These are phyloP conservation scores for Leucozona laternaria DNA, from an alignment of 2,888 invertebrate genomes.

Conservation along the genomic window DNA sequence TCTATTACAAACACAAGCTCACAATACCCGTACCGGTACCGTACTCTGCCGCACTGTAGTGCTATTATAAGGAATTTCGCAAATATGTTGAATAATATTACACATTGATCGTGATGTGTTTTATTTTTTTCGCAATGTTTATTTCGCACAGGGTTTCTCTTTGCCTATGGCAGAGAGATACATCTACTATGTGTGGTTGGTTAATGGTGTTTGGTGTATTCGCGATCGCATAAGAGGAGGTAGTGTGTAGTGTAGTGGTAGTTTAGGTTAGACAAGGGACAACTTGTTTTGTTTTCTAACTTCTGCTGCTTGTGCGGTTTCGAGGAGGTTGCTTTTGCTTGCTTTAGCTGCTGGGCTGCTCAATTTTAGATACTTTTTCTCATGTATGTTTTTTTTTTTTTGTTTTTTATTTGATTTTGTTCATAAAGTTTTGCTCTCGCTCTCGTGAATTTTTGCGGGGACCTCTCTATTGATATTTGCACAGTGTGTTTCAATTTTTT, in stretches of 20 bases:
- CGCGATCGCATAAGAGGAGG: conserved; percentile 43
- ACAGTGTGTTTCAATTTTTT: conserved; percentile 59
- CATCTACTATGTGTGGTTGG: conserved; percentile 17
- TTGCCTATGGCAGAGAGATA: conserved; percentile 44
- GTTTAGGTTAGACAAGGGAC: conserved; percentile 75
- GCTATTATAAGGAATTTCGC: conserved; percentile 74
- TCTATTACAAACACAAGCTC: conserved; percentile 68
- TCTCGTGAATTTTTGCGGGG: conserved; percentile 71
- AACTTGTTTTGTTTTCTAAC: conserved; percentile 73
- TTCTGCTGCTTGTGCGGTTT: conserved; percentile 64
- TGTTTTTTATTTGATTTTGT: conserved; percentile 14
- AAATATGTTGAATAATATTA: conserved; percentile 75
- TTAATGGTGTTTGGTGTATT: conserved; percentile 46
- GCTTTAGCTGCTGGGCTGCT: conserved; percentile 36
- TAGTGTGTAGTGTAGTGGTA: too few relatives aligned
- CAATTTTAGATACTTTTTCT: conserved; percentile 71
- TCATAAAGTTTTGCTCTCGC: conserved; percentile 71
- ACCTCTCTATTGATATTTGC: conserved; percentile 75
- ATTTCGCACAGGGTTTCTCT: conserved; percentile 66
- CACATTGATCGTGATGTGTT: conserved; percentile 70
- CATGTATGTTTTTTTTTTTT: conserved; percentile 51
- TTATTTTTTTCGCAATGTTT: conserved; percentile 63
- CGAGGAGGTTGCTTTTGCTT: conserved; percentile 40
- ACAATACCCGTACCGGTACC: conserved; percentile 8
- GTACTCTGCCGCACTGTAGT: not conserved